Evolutionary conservation across 2,888 invertebrate species (phyloP).

Genomic region (Cryptocheilus praepositus): DNA sequence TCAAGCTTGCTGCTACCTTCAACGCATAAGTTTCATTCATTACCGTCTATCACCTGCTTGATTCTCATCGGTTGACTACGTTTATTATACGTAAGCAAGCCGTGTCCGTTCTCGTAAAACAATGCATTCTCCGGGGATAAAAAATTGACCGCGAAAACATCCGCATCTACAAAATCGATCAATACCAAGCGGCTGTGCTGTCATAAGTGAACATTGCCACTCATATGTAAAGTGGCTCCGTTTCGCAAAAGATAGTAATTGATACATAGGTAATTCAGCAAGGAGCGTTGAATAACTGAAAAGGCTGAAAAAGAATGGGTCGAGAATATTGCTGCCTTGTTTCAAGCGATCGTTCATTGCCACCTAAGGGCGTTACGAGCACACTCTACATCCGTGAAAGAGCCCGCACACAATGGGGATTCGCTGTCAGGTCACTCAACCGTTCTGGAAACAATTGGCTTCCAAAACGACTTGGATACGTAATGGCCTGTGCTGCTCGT

Average conservation of each 20-base stretch:
- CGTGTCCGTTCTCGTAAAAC: too few relatives aligned
- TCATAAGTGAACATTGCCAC: too few relatives aligned
- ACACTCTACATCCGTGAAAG: slow-evolving; percentile 19
- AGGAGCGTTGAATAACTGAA: too few relatives aligned
- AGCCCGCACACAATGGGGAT: slow-evolving; percentile 36
- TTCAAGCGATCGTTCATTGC: slow-evolving; percentile 32
- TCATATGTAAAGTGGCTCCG: too few relatives aligned
- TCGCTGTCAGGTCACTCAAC: slow-evolving; percentile 28
- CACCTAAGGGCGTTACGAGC: slow-evolving; percentile 18
- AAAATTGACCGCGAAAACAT: too few relatives aligned
- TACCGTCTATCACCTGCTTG: slow-evolving; percentile 3
- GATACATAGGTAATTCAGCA: too few relatives aligned
- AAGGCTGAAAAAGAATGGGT: neutral
- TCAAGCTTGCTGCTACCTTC: neutral
- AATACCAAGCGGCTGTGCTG: too few relatives aligned
- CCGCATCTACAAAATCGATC: too few relatives aligned
- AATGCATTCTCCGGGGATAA: too few relatives aligned
- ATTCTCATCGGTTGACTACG: too few relatives aligned
- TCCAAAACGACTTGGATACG: neutral
- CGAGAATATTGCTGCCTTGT: slow-evolving; percentile 28
- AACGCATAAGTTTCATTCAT: slow-evolving; percentile 21
- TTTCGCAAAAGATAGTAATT: too few relatives aligned
- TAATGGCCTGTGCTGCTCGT: neutral
- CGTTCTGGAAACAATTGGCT: neutral
- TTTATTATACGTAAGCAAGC: too few relatives aligned